Evolutionary conservation across 2,888 invertebrate genomes (phyloP), one percentile per base, ranked within the genome.

Genomic region (Morinoia aosen): DNA sequence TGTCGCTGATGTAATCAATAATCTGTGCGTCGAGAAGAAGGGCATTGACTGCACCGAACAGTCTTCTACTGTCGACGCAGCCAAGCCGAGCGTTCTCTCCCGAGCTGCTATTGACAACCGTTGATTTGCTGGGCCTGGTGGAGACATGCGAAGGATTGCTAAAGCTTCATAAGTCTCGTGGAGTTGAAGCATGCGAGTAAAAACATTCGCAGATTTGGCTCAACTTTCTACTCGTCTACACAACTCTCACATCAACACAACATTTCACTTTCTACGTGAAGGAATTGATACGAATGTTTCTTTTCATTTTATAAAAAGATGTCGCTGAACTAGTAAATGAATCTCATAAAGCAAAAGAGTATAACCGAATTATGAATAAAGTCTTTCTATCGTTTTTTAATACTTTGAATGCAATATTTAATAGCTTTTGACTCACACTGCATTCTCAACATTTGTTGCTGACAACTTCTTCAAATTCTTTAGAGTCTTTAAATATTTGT

Each of bases 41-140:
- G 76, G 25, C 16, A 2, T 10, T 19, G 76, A 76, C 76, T 76
- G 76, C 76, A 76, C 33, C 8, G 76, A 33, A 76, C 76, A 76
- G 76, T 76, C 76, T 33, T 25, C 76, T 76, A 33, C 8, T 76
- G 76, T 76, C 33, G 76, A 76, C 19, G 25, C 19, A 25, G 90
- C 40, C 90, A 48, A 14, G 48, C 90, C 14, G 90, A 0, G 39
- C n/a, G 40, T 90, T 90, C 39, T 39, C 90, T 39, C 40, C 33
- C 14, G 1, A 33, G 90, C 90, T 90, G 90, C 39, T 48, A 90
- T 90, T 90, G 90, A 90, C 90, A 90, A 39, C 90, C 90, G 40
- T 90, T 90, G 90, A 90, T 90, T 90, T 90, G 90, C 76, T 10
- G 48, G 39, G 90, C 12, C 90, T 40, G 40, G 90, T 48, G 90